A percentile compares a stretch with the other conserved stretches of the same genome.
Evolutionary conservation across 53 echinoderm and acorn worm species (phyloP).

Genomic region (Luidia sarsii): DNA sequence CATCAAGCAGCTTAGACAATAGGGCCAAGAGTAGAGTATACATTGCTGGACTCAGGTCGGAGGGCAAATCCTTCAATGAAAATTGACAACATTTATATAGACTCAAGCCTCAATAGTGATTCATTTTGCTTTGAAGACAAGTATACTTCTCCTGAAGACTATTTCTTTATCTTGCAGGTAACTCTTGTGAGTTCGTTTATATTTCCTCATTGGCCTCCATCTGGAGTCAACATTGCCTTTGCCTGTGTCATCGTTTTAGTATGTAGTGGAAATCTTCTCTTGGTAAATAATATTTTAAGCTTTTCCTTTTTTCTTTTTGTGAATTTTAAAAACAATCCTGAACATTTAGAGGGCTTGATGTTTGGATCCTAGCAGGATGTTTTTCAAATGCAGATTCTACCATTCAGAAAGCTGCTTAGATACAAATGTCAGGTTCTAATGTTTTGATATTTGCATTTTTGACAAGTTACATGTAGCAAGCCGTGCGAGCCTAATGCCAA

Average conservation of each 20-base stretch:
- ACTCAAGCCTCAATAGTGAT: no score
- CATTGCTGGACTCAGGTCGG: background rate
- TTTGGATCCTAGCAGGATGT: no score
- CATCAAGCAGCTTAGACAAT: background rate
- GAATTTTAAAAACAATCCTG: background rate
- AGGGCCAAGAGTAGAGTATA: background rate
- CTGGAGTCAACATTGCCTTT: constrained; percentile 67
- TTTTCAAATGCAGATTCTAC: background rate
- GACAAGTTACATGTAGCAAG: background rate
- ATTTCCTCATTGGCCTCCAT: constrained; percentile 68
- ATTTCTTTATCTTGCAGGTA: no score
- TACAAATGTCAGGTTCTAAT: background rate
- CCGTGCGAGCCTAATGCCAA: background rate
- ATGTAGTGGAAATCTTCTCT: constrained; percentile 72
- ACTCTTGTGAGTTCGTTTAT: constrained; percentile 83
- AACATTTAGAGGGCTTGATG: no score
- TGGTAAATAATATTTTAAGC: constrained; percentile 64
- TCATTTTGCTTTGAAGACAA: no score
- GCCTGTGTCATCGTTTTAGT: constrained; percentile 70
- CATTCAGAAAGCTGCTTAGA: background rate
- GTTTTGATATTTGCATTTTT: background rate
- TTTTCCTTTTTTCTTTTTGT: background rate
- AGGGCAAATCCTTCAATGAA: background rate
- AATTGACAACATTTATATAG: background rate
- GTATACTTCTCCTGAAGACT: no score